Base-by-base conservation (phyloP, 2,888 invertebrate species). In the Dendrolimus pini region DNA sequence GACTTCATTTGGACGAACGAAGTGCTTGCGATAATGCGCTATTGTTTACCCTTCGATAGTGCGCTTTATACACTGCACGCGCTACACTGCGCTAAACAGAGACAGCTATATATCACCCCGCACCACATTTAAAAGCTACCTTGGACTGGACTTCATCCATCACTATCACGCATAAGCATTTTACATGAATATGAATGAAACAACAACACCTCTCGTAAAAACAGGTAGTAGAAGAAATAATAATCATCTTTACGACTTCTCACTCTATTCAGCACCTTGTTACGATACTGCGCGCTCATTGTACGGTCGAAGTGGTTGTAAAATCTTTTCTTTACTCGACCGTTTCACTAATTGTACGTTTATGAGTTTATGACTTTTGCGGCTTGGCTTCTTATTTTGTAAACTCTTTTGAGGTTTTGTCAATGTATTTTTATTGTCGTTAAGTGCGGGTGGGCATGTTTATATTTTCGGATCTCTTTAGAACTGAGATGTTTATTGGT, bases 221-320 rank as follows among this genome's bases (percentile, higher is more conserved):
- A 91, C 91, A 91, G 91, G 91, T 91, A 91, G 91, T 91, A 90
- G 90, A 89, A 89, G 91, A 91, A 90, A 91, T 91, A 91, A 91
- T 91, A 90, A 91, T 91, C 90, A 91, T 89, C 89, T 91, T 91
- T 91, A 91, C 83, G 89, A 90, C 89, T 91, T 91, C 91, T 91
- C 91, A 91, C 91, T 91, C 91, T 91, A 91, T 91, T 91, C 89
- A 89, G 90, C 90, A 89, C 89, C 89, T 91, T 90, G 89, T 90
- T 89, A 90, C 89, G 89, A 89, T 89, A 89, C 85, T 89, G 87
- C 83, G 85, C 82, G 88, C 87, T 89, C 89, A 89, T 90, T 90
- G 90, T 90, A 83, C 87, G 84, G 80, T 80, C 81, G 86, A 84
- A 88, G 86, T 80, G 88, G 87, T 89, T 89, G 89, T 90, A 90